Percentiles rank a stretch among this genome's conserved stretches.
Evolutionary conservation across 2,888 invertebrate species (phyloP).

Genomic region (Ophraella communa): DNA sequence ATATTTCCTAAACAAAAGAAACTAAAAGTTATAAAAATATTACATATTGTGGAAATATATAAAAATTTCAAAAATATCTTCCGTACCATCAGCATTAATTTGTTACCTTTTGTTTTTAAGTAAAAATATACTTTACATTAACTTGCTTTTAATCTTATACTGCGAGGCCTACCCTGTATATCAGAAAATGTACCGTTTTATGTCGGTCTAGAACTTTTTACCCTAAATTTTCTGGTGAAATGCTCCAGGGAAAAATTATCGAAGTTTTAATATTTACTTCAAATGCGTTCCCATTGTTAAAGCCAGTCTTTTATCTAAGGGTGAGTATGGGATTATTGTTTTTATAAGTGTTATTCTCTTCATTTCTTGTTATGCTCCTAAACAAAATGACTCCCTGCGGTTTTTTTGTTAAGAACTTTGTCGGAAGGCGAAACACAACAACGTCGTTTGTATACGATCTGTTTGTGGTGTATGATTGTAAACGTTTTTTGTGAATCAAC

Average conservation of each 20-base stretch:
- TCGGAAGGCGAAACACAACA: neutral
- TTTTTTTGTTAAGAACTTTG: slow-evolving; percentile 1
- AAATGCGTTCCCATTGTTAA: neutral
- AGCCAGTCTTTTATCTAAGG: neutral
- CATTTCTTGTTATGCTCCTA: slow-evolving; percentile 1
- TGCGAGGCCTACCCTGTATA: neutral
- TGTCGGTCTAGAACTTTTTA: neutral
- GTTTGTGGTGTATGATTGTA: neutral
- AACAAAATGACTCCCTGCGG: slow-evolving; percentile 3
- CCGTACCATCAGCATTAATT: too few species aligned
- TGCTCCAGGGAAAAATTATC: neutral
- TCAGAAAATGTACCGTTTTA: neutral
- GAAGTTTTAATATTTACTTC: slow-evolving; percentile 6
- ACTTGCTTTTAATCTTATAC: neutral
- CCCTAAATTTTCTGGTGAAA: neutral
- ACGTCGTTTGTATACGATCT: neutral
- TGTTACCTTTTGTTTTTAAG: too few species aligned
- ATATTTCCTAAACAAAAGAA: too few species aligned
- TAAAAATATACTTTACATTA: too few species aligned
- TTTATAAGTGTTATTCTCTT: neutral
- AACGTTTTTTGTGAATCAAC: neutral
- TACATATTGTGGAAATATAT: too few species aligned
- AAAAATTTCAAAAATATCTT: too few species aligned
- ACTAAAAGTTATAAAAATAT: too few species aligned
- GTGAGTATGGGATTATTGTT: slow-evolving; percentile 2